phyloP scores from a whole-genome alignment of 2,113 vertebrate genomes.

The Acinonyx jubatus region DNA sequence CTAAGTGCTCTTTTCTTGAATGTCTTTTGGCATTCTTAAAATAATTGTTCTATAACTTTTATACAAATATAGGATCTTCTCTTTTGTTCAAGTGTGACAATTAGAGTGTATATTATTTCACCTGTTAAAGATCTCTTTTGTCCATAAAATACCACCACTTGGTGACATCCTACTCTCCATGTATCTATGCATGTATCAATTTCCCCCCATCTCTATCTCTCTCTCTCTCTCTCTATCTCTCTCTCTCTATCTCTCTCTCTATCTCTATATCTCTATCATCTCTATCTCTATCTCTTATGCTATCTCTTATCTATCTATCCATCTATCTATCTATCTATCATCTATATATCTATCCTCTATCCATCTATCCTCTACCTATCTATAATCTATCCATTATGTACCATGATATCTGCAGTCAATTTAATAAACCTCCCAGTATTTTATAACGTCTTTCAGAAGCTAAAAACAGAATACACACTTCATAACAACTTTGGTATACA shows the following conservation, averaged over 20 bases:
- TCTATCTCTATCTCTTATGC: background rate
- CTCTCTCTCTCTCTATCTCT: no score
- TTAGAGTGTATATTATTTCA: background rate
- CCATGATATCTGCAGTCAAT: background rate
- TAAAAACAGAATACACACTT: background rate
- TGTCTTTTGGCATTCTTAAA: background rate
- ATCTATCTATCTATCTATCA: background rate
- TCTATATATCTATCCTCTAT: background rate
- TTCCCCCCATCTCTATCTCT: background rate
- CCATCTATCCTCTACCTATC: background rate
- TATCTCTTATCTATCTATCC: background rate
- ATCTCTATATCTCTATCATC: background rate
- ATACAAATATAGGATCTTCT: background rate
- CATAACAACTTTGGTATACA: background rate
- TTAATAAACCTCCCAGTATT: background rate
- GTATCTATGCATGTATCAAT: background rate
- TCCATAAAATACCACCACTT: background rate
- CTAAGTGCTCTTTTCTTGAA: background rate
- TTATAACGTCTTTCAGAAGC: background rate
- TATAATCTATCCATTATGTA: background rate
- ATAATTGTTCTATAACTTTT: background rate
- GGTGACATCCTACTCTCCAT: background rate
- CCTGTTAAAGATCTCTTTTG: background rate
- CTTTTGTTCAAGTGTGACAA: background rate
- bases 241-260: no score